Conservation (phyloP, 2,797 vertebrate genomes). For the Semotilus atromaculatus region DNA sequence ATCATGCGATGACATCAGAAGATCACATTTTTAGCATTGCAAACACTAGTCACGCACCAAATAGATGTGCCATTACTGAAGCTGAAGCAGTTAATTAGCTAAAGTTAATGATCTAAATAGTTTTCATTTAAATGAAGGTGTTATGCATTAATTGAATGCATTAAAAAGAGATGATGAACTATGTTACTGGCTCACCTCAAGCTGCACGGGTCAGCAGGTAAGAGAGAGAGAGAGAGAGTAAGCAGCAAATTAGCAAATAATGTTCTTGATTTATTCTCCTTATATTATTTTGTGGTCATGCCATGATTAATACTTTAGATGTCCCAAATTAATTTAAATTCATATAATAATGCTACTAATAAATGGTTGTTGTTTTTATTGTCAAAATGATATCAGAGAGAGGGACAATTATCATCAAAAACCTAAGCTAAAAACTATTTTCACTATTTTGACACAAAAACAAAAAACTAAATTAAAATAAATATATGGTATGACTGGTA, state of each 20-base stretch:
- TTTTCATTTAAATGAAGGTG: conserved; percentile 24
- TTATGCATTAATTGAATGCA: conserved; percentile 10
- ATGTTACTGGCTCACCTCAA: not conserved
- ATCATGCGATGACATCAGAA: not conserved
- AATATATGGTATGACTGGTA: not conserved
- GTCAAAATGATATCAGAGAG: not conserved
- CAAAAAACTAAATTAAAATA: not conserved
- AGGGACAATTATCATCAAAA: not conserved
- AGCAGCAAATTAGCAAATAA: not conserved
- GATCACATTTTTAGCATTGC: not conserved
- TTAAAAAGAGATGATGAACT: conserved; percentile 16
- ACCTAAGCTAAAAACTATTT: not conserved
- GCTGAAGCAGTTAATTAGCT: conserved; percentile 22
- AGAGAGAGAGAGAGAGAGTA: not conserved
- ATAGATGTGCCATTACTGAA: conserved; percentile 21
- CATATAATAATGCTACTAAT: not conserved
- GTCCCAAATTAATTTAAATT: not conserved
- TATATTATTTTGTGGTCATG: not conserved
- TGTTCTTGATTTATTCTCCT: not conserved
- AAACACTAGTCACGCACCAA: not conserved
- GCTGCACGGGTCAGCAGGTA: not conserved
- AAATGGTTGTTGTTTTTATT: not conserved
- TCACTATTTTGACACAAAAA: not conserved
- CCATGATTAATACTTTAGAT: not conserved
- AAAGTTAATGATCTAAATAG: conserved; percentile 28